Evolutionary conservation across 2,797 vertebrate species (phyloP), one percentile per base, ranked within the genome.

Genomic region (Leuciscus waleckii): DNA sequence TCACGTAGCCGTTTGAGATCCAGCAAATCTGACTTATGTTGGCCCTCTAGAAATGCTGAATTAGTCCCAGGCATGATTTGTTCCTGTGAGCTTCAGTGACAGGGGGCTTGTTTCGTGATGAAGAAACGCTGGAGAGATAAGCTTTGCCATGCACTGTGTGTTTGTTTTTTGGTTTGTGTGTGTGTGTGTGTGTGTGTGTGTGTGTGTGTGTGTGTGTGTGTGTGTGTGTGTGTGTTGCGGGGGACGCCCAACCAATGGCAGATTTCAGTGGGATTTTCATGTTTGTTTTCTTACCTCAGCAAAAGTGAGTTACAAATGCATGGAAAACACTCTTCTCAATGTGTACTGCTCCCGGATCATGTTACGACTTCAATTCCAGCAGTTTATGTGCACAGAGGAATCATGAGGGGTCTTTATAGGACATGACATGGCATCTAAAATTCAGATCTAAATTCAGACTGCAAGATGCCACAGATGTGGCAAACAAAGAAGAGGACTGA

Each of bases 201-300:
- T 46, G 43, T 14, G 43, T 46, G 13, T 46, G 49, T 69, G 23
- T 85, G 43, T 26, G 73, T 81, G 85, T 29, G 29, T 29, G 29
- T 29, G 29, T 29, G 29, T 29, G 29, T 29, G 29, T 29, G 29
- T 29, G 29, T 29, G 29, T 29, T 1, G 1, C 1, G 1, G n/a
- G n/a, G n/a, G n/a, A n/a, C n/a, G n/a, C n/a, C 90, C 86, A 88
- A 85, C 90, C 89, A 86, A 81, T 73, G 83, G 88, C 89, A 89
- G 92, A 89, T 92, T 88, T 88, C 70, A 89, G 91, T 92, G 91
- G 90, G 67, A 39, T 58, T 81, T 87, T 90, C 82, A 81, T 92
- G 89, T 92, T 94, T 92, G 90, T 92, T 92, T 91, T 92, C 88
- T 90, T 93, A 92, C 89, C 91, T 89, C 90, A 93, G 91, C 92